A percentile compares a stretch with the other conserved stretches of the same genome.
These are phyloP conservation scores for Dorcus parallelipipedus DNA, from an alignment of 2,888 invertebrate species.

Conservation along the genomic window DNA sequence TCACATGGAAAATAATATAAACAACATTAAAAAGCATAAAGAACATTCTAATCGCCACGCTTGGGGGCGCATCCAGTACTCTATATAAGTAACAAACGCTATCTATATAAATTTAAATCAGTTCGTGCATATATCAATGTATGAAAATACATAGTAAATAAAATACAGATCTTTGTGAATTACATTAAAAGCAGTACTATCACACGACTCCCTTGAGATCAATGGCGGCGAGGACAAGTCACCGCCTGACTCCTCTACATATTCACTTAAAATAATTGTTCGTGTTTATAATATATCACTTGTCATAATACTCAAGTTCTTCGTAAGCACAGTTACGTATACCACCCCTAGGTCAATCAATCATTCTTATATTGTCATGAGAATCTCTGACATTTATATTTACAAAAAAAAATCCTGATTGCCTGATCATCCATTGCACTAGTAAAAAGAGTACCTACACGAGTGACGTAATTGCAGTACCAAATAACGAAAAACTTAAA, in stretches of 20 bases:
- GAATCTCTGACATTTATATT: conserved; percentile 24
- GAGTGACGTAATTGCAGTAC: not conserved
- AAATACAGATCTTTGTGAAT: conserved; percentile 49
- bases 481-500: not conserved
- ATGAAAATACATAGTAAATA: conserved; percentile 40
- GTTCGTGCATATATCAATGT: conserved; percentile 39
- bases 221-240: conserved; percentile 30
- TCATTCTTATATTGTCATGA: conserved; percentile 42
- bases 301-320: conserved; percentile 40
- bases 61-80: conserved; percentile 26
- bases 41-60: conserved; percentile 26
- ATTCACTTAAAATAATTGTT: conserved; percentile 38
- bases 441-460: conserved; percentile 4
- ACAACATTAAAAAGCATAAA: conserved; percentile 39
- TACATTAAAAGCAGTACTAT: conserved; percentile 49
- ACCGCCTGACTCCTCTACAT: conserved; percentile 32
- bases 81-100: conserved; percentile 41
- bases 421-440: conserved; percentile 22
- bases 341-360: conserved; percentile 27
- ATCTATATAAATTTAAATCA: conserved; percentile 32
- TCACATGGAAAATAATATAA: conserved; percentile 47
- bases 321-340: conserved; percentile 26
- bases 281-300: conserved; percentile 39
- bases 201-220: conserved; percentile 50
- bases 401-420: conserved; percentile 17